Evolutionary conservation across 2,797 vertebrate species (phyloP), one percentile per base, ranked within the genome.

Genomic region (Oreochromis grahami): DNA sequence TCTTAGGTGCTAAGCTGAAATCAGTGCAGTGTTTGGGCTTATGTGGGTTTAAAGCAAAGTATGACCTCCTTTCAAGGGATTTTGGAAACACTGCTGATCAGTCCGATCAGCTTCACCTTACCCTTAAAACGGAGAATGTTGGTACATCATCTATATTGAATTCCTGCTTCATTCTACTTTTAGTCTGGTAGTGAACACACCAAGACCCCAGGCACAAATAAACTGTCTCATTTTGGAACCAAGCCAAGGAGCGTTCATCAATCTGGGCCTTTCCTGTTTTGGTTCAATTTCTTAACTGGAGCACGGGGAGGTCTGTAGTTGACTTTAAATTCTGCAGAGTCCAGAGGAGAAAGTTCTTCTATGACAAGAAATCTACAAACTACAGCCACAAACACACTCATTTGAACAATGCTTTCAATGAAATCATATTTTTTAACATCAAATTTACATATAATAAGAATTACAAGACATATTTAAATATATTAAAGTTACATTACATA

Each of bases 1-100:
- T 60, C 53, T 82, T 65, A 78, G 56, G 58, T 87, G 36, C 32
- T 84, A 78, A 78, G 52, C 24, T 83, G 72, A 86, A 85, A 89
- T 85, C 48, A 5, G 81, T 89, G 13, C 74, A 21, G 45, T 38
- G 50, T 80, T 86, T 45, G 81, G 79, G 78, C 19, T 63, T 52
- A 12, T 58, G 65, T 56, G 70, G 79, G 38, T 81, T 72, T 83
- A 34, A 74, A 81, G 50, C 55, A 84, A 81, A 48, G 29, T 53
- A n/a, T 2, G 65, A 19, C 43, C 53, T 78, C 41, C 60, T 80
- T 82, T 79, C 12, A 51, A 45, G 41, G 58, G 36, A 79, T 83
- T 84, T 70, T 76, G 24, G 14, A 87, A 74, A 80, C 41, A 79
- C 5, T 21, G 34, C 34, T 12, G 43, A 81, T 78, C 58, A 80